phyloP scores from a whole-genome alignment of 2,797 vertebrate genomes.

The Parauchenoglanis punctatus region DNA sequence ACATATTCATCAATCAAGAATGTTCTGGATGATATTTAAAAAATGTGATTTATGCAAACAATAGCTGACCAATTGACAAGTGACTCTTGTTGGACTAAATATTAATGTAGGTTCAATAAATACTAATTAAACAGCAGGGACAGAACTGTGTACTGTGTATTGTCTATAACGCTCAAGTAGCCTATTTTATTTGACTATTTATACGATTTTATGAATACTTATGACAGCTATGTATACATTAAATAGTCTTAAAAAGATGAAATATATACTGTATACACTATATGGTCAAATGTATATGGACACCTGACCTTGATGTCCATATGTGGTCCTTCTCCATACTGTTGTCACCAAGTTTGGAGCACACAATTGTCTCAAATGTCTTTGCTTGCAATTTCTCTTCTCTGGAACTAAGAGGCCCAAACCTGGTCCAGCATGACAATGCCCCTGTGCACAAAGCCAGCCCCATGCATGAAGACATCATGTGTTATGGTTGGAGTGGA shows the following conservation, averaged over 20 bases:
- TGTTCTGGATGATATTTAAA: not conserved
- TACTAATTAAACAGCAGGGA: not conserved
- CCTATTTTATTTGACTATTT: not conserved
- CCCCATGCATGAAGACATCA: no score
- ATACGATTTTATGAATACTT: not conserved
- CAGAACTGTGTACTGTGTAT: not conserved
- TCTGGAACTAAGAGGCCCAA: no score
- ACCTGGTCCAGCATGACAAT: no score
- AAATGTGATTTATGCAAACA: not conserved
- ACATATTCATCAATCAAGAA: not conserved
- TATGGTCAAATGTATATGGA: not conserved
- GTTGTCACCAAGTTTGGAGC: not conserved
- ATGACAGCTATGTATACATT: no score
- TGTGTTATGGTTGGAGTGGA: no score
- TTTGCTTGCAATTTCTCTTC: no score
- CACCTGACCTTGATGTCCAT: not conserved
- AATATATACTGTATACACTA: not conserved
- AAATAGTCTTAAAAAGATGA: not conserved
- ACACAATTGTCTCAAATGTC: no score
- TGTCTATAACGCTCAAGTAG: not conserved
- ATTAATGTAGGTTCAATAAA: not conserved
- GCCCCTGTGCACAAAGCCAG: no score
- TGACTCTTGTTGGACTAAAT: not conserved
- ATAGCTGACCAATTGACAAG: not conserved
- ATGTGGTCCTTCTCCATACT: not conserved